phyloP scores from a whole-genome alignment of 2,113 vertebrate genomes.

The Gymnogyps californianus region DNA sequence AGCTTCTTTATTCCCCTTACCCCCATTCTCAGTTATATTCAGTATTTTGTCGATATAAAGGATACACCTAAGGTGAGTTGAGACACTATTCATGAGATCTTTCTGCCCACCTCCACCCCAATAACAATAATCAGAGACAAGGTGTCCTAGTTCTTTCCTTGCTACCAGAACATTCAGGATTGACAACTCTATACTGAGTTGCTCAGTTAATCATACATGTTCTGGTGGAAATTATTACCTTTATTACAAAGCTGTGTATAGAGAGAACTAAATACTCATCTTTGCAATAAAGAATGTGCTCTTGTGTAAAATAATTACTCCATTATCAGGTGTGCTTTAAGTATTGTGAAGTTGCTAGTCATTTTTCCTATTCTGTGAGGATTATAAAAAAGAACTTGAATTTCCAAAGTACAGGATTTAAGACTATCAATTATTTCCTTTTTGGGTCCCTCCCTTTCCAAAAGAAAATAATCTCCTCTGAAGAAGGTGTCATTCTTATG shows the following conservation, averaged over 20 bases:
- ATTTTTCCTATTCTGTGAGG: conserved; percentile 29
- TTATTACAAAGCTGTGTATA: conserved; percentile 43
- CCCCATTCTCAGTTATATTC: background rate
- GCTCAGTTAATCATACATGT: conserved; percentile 53
- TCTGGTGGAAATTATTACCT: conserved; percentile 53
- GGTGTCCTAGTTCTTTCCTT: conserved; percentile 54
- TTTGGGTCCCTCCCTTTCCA: background rate
- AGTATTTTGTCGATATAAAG: conserved; percentile 16
- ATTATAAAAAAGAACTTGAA: conserved; percentile 39
- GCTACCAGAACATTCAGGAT: conserved; percentile 35
- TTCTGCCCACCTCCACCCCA: conserved; percentile 7
- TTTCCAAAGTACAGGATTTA: conserved; percentile 35
- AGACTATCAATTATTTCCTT: conserved; percentile 54
- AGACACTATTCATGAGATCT: conserved; percentile 21
- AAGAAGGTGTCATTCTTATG: conserved; percentile 37
- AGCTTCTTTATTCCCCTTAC: background rate
- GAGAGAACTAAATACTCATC: conserved; percentile 50
- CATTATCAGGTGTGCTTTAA: conserved; percentile 24
- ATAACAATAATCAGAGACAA: conserved; percentile 51
- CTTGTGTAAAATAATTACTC: conserved; percentile 61
- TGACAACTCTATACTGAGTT: conserved; percentile 29
- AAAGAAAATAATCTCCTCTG: conserved; percentile 48
- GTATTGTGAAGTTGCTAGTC: conserved; percentile 49
- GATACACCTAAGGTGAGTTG: background rate
- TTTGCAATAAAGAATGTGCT: conserved; percentile 48